A percentile compares a stretch with the other conserved stretches of the same genome.
Conservation (phyloP, 2,797 vertebrate species). For the Setipinna tenuifilis region DNA sequence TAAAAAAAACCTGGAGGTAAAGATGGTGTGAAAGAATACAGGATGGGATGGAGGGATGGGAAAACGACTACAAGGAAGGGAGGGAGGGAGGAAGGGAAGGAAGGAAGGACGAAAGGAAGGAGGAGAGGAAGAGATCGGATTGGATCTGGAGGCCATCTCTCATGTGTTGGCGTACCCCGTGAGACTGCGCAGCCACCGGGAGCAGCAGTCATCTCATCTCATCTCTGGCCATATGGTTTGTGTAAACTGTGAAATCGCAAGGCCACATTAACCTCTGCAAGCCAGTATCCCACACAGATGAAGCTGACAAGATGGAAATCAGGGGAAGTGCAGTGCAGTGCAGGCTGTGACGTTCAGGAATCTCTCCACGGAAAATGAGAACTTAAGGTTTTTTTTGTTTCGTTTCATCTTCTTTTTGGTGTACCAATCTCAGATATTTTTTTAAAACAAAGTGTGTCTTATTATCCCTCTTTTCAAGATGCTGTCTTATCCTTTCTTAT, state of each 20-base stretch:
- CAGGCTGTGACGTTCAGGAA: neutral
- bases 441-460: neutral
- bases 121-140: slow-evolving; percentile 44
- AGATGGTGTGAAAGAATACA: too few relatives aligned
- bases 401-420: neutral
- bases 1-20: too few relatives aligned
- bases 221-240: slow-evolving; percentile 57
- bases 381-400: neutral
- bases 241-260: slow-evolving; percentile 57
- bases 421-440: neutral
- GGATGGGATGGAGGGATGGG: too few relatives aligned
- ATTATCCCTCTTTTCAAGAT: neutral
- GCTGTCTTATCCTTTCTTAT: too few relatives aligned
- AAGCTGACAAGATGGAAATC: slow-evolving; percentile 8
- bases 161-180: slow-evolving; percentile 47
- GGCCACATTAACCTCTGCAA: slow-evolving; percentile 50
- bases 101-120: neutral
- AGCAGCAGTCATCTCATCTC: slow-evolving; percentile 58
- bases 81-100: neutral
- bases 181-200: slow-evolving; percentile 46
- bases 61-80: too few relatives aligned
- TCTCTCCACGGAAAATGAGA: neutral
- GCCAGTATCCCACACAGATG: slow-evolving; percentile 37
- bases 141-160: slow-evolving; percentile 54
- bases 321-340: neutral